Evolutionary conservation across 37 sponge, comb jelly and placozoan species (phyloP).

Genomic region (Spongilla lacustris): DNA sequence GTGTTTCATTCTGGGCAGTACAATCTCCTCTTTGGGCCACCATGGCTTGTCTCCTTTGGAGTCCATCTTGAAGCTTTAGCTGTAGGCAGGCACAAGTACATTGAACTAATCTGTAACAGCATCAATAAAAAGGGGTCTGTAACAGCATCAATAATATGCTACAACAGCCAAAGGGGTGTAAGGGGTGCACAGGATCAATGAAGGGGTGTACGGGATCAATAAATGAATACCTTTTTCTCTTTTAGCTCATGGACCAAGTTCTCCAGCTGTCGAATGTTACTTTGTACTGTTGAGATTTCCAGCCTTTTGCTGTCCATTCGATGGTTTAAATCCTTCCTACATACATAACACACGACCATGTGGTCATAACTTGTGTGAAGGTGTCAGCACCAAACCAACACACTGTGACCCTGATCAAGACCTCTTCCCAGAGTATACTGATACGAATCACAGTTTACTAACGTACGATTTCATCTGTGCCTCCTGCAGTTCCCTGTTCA

Average conservation of each 20-base stretch:
- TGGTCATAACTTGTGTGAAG: background rate
- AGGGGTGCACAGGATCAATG: too few species aligned
- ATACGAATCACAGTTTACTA: too few species aligned
- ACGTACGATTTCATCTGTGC: slow-evolving; percentile 54
- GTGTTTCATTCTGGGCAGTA: slow-evolving; percentile 18
- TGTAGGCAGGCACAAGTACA: background rate
- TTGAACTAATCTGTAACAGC: background rate
- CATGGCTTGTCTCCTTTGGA: slow-evolving; percentile 50
- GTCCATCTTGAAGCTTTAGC: slow-evolving; percentile 62
- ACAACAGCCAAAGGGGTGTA: too few species aligned
- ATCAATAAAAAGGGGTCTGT: too few species aligned
- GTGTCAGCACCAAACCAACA: background rate
- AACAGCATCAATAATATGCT: too few species aligned
- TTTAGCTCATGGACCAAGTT: slow-evolving; percentile 39
- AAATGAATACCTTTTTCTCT: slow-evolving; percentile 77
- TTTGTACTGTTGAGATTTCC: slow-evolving; percentile 45
- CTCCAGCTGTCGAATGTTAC: slow-evolving; percentile 51
- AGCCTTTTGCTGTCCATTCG: slow-evolving; percentile 66
- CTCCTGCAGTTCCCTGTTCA: slow-evolving; percentile 65
- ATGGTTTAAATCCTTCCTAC: slow-evolving; percentile 60
- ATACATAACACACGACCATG: background rate
- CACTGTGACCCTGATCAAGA: too few species aligned
- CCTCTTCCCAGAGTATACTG: too few species aligned
- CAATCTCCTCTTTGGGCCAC: slow-evolving; percentile 53
- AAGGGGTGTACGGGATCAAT: too few species aligned